Base-by-base conservation (phyloP, 2,888 invertebrate species). In the Diadegma fenestrale region DNA sequence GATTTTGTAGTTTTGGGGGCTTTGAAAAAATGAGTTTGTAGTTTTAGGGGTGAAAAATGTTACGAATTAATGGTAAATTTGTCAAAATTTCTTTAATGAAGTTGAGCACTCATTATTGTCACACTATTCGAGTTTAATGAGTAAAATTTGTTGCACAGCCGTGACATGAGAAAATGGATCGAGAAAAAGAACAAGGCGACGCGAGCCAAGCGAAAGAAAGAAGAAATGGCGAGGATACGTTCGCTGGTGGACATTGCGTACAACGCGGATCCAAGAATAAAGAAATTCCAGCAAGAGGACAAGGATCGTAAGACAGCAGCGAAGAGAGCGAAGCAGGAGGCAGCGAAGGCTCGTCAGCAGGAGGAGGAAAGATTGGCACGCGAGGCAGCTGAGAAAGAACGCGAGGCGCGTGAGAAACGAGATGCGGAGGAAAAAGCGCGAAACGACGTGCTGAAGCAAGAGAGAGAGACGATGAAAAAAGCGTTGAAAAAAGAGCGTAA, bases 151-250 rank as follows among this genome's bases (percentile, higher is more conserved):
- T 26, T 14, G 10, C 90, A 61, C 85, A 95, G 95, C 94, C 96
- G 99, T 1, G 99, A 99, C 90, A 99, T 99, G 94, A 95, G 99
- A 66, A 96, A 98, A 86, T 99, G 99, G 97, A 99, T 99, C 92
- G 99, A 99, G 92, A 99, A 99, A 94, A 98, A 99, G 94, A 99
- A 99, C 94, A 99, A 98, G 95, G 97, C 96, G 1, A 98, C 98
- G 8, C 95, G 99, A 68, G 97, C 98, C 48, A 97, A 99, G 92
- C 96, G 98, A 92, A 99, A 99, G 94, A 99, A 99, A 94, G 99
- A 99, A 92, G 99, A 99, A 95, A 98, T 98, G 97, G 95, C 97
- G 0, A 95, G 99, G 88, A 97, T 99, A 89, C 95, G 99, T 17
- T 96, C 96, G 66, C 95, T 99, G 78, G 99, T 99, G 72, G 99